Conservation (phyloP, 2,797 vertebrate species). For the Melanotaenia boesemani region DNA sequence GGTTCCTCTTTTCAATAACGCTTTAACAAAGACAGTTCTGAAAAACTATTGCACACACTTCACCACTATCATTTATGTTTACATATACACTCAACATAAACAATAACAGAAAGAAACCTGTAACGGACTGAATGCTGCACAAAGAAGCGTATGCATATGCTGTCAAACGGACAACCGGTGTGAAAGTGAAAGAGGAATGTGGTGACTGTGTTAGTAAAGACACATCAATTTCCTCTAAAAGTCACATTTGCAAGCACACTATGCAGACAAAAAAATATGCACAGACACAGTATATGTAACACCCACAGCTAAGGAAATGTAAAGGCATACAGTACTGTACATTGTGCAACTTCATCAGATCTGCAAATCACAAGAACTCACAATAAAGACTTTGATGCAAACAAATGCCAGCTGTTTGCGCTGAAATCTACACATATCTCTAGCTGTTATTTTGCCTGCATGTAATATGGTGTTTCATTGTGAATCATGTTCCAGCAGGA, state of each 20-base stretch:
- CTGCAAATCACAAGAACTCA: conserved; percentile 25
- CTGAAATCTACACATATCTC: not conserved
- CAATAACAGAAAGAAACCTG: conserved; percentile 41
- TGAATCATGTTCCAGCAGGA: conserved; percentile 23
- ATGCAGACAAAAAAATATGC: conserved; percentile 11
- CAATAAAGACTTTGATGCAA: not conserved
- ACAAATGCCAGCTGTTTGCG: not conserved
- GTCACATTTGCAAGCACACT: not conserved
- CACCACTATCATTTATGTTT: not conserved
- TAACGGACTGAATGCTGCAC: not conserved
- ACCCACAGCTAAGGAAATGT: conserved; percentile 5
- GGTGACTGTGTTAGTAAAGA: conserved; percentile 45
- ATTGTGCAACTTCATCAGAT: not conserved
- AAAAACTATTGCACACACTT: not conserved
- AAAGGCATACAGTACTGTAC: not conserved
- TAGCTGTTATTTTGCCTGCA: not conserved
- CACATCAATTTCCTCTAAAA: conserved; percentile 53
- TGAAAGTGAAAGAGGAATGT: conserved; percentile 71
- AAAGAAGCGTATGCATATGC: not conserved
- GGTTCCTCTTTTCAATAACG: conserved; percentile 8
- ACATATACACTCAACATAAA: conserved; percentile 23
- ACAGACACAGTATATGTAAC: conserved; percentile 23
- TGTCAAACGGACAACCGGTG: conserved; percentile 9
- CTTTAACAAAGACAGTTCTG: not conserved
- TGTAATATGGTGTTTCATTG: not conserved